Percentiles rank a stretch among this genome's conserved stretches.
Conservation (phyloP, 2,888 invertebrate species). For the Biston betularia region DNA sequence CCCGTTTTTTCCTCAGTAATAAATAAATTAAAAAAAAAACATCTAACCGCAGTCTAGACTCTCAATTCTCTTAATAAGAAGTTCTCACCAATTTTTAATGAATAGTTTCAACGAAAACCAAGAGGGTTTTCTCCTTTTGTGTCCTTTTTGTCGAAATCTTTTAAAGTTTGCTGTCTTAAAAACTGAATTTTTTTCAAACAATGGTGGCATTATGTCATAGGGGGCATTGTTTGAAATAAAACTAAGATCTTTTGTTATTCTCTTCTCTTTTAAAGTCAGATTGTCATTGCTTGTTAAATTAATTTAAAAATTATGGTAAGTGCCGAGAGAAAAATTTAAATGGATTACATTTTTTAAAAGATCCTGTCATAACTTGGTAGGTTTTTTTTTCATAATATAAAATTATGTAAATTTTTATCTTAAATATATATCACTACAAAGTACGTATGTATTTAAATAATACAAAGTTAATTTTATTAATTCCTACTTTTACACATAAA, state of each 20-base stretch:
- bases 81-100: slow-evolving; percentile 55
- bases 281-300: slow-evolving; percentile 16
- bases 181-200: slow-evolving; percentile 13
- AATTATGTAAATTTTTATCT: not conserved
- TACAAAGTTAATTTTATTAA: no score
- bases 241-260: slow-evolving; percentile 14
- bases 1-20: no score
- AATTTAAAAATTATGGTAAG: slow-evolving; percentile 16
- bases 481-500: no score
- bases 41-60: slow-evolving; percentile 30
- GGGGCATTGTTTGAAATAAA: slow-evolving; percentile 21
- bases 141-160: slow-evolving; percentile 20
- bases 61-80: slow-evolving; percentile 48
- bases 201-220: slow-evolving; percentile 13
- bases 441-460: no score
- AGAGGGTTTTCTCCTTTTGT: slow-evolving; percentile 42
- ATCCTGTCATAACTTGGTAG: not conserved
- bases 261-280: slow-evolving; percentile 16
- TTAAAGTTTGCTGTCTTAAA: slow-evolving; percentile 26
- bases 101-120: slow-evolving; percentile 50
- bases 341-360: not conserved
- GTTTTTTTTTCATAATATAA: not conserved
- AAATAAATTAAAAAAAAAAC: no score
- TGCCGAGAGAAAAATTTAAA: not conserved
- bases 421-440: no score